Conservation (phyloP, 2,113 vertebrate species). For the Salminus brasiliensis region DNA sequence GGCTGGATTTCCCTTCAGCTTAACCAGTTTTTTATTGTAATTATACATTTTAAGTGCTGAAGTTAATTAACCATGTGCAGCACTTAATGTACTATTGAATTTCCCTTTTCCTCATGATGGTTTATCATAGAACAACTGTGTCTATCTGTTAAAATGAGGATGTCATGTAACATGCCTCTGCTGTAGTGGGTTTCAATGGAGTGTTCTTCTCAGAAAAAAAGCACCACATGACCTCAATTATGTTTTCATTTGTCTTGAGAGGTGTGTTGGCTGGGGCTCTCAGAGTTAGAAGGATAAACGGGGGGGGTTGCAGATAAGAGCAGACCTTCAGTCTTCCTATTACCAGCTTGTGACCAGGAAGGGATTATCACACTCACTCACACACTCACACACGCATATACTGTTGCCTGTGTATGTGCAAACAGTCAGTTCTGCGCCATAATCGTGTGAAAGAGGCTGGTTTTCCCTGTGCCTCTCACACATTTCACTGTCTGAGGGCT, state of each 20-base stretch:
- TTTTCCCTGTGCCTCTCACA: constrained; percentile 4
- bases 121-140: constrained; percentile 3
- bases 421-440: constrained; percentile 20
- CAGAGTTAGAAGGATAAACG: constrained; percentile 18
- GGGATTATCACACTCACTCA: constrained; percentile 22
- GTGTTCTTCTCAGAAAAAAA: neutral
- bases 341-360: constrained; percentile 28
- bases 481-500: neutral
- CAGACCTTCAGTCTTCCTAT: constrained; percentile 39
- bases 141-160: constrained; percentile 14
- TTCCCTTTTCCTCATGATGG: constrained; percentile 1
- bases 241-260: constrained; percentile 44
- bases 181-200: neutral
- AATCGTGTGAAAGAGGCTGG: constrained; percentile 9
- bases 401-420: neutral
- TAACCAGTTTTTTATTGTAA: constrained; percentile 12
- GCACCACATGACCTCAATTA: constrained; percentile 41
- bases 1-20: constrained; percentile 26
- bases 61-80: constrained; percentile 31
- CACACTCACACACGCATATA: neutral
- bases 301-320: constrained; percentile 36
- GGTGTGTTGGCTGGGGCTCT: constrained; percentile 32
- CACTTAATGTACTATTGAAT: constrained; percentile 36
- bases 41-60: constrained; percentile 40
- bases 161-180: constrained; percentile 15